A percentile compares a stretch with the other conserved stretches of the same genome.
Conservation (phyloP, 2,113 vertebrate species). For the Leucoraja erinaceus region DNA sequence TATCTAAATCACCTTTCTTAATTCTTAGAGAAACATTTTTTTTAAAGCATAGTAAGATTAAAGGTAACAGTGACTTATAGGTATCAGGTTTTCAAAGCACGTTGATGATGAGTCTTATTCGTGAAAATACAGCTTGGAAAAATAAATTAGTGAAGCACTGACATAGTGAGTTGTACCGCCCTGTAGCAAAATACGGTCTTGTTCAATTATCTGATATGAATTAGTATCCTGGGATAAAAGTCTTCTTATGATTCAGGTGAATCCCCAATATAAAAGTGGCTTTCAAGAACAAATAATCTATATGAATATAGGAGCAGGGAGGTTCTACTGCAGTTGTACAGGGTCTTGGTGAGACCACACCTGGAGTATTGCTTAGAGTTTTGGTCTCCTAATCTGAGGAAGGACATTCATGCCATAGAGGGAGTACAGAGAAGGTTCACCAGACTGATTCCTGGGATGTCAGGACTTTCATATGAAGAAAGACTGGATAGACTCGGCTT, state of each 20-base stretch:
- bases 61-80: neutral
- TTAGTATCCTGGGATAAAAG: neutral
- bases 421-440: too few species aligned
- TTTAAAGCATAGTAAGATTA: neutral
- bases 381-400: too few species aligned
- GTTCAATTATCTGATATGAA: neutral
- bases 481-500: too few species aligned
- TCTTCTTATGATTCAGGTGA: neutral
- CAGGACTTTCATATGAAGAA: too few species aligned
- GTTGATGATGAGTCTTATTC: neutral
- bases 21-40: neutral
- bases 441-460: too few species aligned
- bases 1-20: neutral
- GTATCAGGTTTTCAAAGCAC: neutral
- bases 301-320: too few species aligned
- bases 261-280: constrained; percentile 5
- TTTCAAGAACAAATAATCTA: neutral
- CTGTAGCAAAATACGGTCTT: neutral
- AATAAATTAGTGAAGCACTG: neutral
- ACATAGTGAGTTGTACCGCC: neutral
- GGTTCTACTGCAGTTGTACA: too few species aligned
- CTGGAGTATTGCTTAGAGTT: too few species aligned
- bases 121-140: neutral
- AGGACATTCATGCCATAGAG: too few species aligned
- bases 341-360: too few species aligned